Conservation (phyloP, 2,888 invertebrate genomes). For the Euplexia lucipara region DNA sequence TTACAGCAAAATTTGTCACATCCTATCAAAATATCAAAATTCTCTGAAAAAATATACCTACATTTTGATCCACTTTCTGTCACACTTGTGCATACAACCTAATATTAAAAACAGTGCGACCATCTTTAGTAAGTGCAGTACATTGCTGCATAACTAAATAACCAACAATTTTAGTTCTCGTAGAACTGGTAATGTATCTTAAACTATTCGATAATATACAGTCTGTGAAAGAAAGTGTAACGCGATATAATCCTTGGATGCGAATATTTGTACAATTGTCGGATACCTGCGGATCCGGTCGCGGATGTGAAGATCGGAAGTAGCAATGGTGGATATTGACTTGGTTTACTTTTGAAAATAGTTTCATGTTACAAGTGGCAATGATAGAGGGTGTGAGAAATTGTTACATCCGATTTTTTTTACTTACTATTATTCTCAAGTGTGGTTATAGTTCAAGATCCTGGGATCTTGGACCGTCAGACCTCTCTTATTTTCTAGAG, state of each 20-base stretch:
- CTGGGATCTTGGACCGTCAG: too few species aligned
- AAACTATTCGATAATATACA: not conserved
- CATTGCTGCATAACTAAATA: conserved; percentile 20
- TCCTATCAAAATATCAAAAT: conserved; percentile 34
- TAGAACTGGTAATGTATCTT: conserved; percentile 18
- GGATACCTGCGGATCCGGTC: conserved; percentile 70
- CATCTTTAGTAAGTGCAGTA: not conserved
- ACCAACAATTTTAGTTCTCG: rapidly evolving
- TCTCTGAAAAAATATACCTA: conserved; percentile 36
- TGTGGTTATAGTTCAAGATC: too few species aligned
- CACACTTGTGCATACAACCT: conserved; percentile 65
- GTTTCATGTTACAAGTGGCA: conserved; percentile 45
- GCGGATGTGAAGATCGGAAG: conserved; percentile 65
- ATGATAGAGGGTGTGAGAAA: conserved; percentile 18
- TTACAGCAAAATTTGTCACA: conserved; percentile 27
- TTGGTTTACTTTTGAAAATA: conserved; percentile 57
- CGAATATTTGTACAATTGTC: too few species aligned
- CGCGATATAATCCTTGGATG: too few species aligned
- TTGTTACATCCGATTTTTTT: not conserved
- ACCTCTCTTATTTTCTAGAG: too few species aligned
- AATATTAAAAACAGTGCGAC: conserved; percentile 15
- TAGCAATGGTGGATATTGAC: conserved; percentile 57
- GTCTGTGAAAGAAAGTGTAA: conserved; percentile 61
- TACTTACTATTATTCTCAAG: not conserved
- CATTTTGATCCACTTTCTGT: conserved; percentile 54